phyloP scores from a whole-genome alignment of 1,140 invertebrate species.

The Aricia agestis region DNA sequence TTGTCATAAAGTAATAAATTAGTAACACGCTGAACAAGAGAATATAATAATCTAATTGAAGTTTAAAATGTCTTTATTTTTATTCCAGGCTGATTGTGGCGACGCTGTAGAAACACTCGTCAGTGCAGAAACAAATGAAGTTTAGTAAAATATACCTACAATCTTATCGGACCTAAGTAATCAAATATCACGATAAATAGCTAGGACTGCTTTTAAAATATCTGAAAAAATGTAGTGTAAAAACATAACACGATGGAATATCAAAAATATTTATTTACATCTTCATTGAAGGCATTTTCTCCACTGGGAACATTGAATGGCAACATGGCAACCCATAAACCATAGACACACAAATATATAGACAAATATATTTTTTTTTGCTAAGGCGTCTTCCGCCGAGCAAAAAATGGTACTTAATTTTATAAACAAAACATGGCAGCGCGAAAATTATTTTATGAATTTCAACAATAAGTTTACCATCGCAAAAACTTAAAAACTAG shows the following conservation, averaged over 20 bases:
- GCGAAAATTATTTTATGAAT: background rate
- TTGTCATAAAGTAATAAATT: too few species aligned
- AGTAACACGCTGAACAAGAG: too few species aligned
- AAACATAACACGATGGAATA: background rate
- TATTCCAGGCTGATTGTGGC: slow-evolving; percentile 55
- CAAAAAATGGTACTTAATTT: background rate
- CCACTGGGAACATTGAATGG: background rate
- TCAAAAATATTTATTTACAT: slow-evolving; percentile 23
- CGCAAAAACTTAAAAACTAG: too few species aligned
- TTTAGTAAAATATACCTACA: background rate
- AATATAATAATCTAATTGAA: too few species aligned
- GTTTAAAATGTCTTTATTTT: slow-evolving; percentile 8
- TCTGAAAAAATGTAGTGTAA: background rate
- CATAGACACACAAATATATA: slow-evolving; percentile 4
- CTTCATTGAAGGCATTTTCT: slow-evolving; percentile 41
- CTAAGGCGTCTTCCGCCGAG: background rate
- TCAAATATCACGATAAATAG: too few species aligned
- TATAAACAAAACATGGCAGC: background rate
- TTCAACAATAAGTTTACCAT: too few species aligned
- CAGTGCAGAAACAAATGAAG: slow-evolving; percentile 58
- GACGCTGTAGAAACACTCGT: slow-evolving; percentile 63
- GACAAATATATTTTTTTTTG: background rate
- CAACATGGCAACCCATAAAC: background rate
- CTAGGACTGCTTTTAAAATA: too few species aligned
- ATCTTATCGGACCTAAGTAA: too few species aligned